phyloP scores from a whole-genome alignment of 2,797 vertebrate genomes.

The Helostoma temminkii region DNA sequence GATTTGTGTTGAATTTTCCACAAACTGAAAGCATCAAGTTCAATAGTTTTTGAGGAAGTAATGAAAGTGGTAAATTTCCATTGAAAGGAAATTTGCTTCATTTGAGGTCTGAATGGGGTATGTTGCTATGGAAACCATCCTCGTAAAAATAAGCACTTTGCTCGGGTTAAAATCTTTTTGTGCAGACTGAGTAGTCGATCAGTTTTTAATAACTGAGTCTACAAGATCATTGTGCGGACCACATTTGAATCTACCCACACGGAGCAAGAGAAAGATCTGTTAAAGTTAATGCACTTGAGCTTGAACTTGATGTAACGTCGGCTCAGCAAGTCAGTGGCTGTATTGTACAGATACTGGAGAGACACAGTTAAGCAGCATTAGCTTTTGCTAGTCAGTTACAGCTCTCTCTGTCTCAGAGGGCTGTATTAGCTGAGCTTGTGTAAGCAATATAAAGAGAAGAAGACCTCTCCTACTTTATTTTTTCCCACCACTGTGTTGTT shows the following conservation, averaged over 20 bases:
- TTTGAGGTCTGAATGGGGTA: conserved; percentile 13
- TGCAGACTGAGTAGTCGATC: not conserved
- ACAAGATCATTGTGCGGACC: not conserved
- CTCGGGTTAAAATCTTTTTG: conserved; percentile 10
- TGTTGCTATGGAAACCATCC: conserved; percentile 56
- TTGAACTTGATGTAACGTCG: conserved; percentile 14
- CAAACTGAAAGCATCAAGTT: conserved; percentile 9
- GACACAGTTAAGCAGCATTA: conserved; percentile 61
- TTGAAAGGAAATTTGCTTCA: conserved; percentile 28
- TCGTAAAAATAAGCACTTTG: conserved; percentile 11
- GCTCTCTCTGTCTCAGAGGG: conserved; percentile 26
- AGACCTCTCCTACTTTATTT: not conserved
- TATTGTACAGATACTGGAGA: conserved; percentile 15
- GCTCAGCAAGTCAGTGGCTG: conserved; percentile 35
- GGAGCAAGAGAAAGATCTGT: not conserved
- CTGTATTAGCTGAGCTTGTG: conserved; percentile 10
- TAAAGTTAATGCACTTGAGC: conserved; percentile 43
- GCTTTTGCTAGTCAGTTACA: conserved; percentile 24
- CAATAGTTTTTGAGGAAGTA: conserved; percentile 21
- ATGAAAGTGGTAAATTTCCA: conserved; percentile 16
- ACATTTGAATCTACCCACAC: conserved; percentile 4
- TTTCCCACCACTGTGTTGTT: not conserved
- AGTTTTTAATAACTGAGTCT: conserved; percentile 5
- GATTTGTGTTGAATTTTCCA: conserved; percentile 28
- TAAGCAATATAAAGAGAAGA: conserved; percentile 28